Base-by-base conservation (phyloP, 2,113 vertebrate species). In the Festucalex cinctus region DNA sequence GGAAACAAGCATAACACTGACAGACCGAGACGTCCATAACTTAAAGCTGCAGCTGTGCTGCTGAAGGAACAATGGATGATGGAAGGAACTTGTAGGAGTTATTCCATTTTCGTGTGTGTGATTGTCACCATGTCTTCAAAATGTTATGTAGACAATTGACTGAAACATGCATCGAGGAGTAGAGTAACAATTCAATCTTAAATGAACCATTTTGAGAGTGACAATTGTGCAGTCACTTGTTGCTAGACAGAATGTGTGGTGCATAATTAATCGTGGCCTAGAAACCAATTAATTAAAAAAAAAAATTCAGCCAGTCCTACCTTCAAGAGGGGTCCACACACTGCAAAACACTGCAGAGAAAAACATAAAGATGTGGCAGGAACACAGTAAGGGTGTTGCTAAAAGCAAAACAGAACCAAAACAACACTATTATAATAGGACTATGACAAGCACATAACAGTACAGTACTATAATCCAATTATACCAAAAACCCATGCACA, bases 1-100 rank as follows among this genome's bases (percentile, higher is more conserved):
- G 89, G 91, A 90, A 91, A 92, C 91, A 88, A 85, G 85, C 79
- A 83, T 70, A 90, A 90, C 80, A 77, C 72, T 80, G 78, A 64
- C 48, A 84, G 75, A 73, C 79, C 76, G 68, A 84, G 63, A 73
- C 62, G 59, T 49, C 58, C 64, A 82, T 57, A 70, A 75, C 56
- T 69, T 75, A 71, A 78, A 74, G 63, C 60, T 76, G 64, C 54
- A 67, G 61, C 56, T 67, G 53, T 6, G 39, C 54, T 0, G 7
- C 3, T 0, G 66, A 65, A 67, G 59, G 46, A 73, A 78, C 67
- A 73, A 66, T 39, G 58, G 36, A 3, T 39, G 20, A 66, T 2
- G 56, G 65, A 37, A 53, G 49, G 36, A 48, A 46, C 43, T 57
- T 32, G 65, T 13, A 57, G 22, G 51, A n/a, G 37, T 54, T 7